Base-by-base conservation (phyloP, 2,888 invertebrate species). In the Drosophila demipolita region DNA sequence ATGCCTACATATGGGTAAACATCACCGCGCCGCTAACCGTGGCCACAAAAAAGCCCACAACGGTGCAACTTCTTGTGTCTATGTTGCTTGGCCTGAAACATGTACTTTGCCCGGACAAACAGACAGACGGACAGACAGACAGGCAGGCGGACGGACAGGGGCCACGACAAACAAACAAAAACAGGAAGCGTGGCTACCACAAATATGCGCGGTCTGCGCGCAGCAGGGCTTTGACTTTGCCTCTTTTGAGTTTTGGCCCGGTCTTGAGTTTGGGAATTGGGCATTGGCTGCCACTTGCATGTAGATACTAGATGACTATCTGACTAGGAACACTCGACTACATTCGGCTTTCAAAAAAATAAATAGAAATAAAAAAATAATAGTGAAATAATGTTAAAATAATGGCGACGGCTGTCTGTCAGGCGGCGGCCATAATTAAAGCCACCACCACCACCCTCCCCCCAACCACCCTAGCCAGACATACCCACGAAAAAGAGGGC, bases 1-100 rank as follows among this genome's bases (percentile, higher is more conserved):
- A 89, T 84, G 89, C 89, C 89, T 83, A 85, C 83, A 90, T 89
- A 82, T 91, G 89, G 89, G 89, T 90, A 89, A 89, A 89, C 89
- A 89, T 90, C 91, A 89, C 91, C 90, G 91, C 90, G 85, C 84
- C 90, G 87, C 78, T 80, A 84, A 87, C 87, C 65, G 73, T 57
- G 58, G 72, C 68, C 68, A 81, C 71, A 88, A 23, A 83, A 86
- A 88, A 78, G 75, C 68, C 75, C 70, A 69, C 83, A 57, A 60
- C 54, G 65, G 79, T 77, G 84, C 83, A 89, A 89, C 83, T 84
- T 89, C 80, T 89, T 89, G 84, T 89, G 84, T 87, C 89, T 89
- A 89, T 78, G 72, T 73, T 29, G 45, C 29, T 29, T 29, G 65
- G 80, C 45, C 61, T 58, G 53, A 73, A 81, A 72, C 71, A 80